Percentiles rank a stretch among this genome's conserved stretches.
Evolutionary conservation across 2,113 vertebrate genomes (phyloP).

Genomic region (Neolamprologus caudopunctatus): DNA sequence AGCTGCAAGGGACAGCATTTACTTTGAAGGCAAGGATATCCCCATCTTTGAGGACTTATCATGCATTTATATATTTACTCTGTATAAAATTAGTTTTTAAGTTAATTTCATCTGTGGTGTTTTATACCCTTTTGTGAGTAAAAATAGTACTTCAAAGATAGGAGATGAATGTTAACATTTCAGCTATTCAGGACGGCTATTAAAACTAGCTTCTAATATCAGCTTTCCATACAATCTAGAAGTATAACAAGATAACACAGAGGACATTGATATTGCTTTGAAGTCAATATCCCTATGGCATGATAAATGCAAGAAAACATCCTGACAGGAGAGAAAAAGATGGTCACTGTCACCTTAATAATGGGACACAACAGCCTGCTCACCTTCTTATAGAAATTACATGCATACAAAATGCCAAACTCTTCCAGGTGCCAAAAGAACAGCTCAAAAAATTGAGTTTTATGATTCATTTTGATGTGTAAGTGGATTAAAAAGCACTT

Average conservation of each 20-base stretch:
- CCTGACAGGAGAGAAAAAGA: not conserved
- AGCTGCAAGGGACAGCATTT: not conserved
- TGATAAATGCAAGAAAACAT: not conserved
- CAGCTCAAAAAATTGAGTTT: not conserved
- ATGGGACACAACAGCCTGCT: not conserved
- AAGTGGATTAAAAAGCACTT: conserved; percentile 51
- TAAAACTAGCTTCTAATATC: not conserved
- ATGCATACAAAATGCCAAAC: too few species aligned
- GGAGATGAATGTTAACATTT: not conserved
- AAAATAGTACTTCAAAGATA: not conserved
- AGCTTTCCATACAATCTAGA: not conserved
- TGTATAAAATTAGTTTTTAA: not conserved
- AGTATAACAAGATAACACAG: not conserved
- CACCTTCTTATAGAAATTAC: not conserved
- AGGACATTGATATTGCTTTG: not conserved
- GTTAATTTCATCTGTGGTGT: not conserved
- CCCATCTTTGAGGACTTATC: not conserved
- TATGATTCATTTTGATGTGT: not conserved
- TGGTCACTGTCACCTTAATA: not conserved
- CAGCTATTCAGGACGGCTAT: not conserved
- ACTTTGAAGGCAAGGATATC: not conserved
- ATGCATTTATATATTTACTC: not conserved
- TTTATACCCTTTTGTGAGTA: not conserved
- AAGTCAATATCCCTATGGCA: not conserved
- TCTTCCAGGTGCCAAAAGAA: not conserved